Conservation (phyloP, 2,113 vertebrate genomes). For the Marcusenius ussheri region DNA sequence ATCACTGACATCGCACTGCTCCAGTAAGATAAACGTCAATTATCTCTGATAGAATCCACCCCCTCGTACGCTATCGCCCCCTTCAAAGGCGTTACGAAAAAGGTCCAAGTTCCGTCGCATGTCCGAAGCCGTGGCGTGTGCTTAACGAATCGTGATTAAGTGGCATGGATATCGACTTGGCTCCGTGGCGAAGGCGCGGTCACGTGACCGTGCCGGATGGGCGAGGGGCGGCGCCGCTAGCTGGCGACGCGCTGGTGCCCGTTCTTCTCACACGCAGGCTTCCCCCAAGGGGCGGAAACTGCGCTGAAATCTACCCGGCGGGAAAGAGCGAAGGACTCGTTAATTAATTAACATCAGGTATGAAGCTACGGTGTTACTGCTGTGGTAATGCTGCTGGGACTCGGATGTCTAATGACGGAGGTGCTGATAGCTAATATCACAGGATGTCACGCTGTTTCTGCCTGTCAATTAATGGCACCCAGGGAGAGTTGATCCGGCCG, state of each 20-base stretch:
- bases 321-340: neutral
- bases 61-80: neutral
- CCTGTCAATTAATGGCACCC: neutral
- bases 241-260: neutral
- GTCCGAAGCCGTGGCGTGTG: neutral
- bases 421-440: neutral
- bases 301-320: neutral
- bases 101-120: neutral
- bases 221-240: neutral
- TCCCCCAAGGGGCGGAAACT: neutral
- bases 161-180: neutral
- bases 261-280: neutral
- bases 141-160: neutral
- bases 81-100: neutral
- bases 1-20: slow-evolving; percentile 74
- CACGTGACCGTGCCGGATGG: neutral
- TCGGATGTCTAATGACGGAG: neutral
- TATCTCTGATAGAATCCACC: slow-evolving; percentile 76
- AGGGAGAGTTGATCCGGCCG: neutral
- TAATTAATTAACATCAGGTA: neutral
- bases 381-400: neutral
- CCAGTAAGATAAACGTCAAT: slow-evolving; percentile 88
- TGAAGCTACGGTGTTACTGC: neutral
- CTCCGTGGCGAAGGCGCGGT: neutral
- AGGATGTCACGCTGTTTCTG: neutral